phyloP scores from a whole-genome alignment of 2,797 vertebrate species.

The Pelochelys cantorii region DNA sequence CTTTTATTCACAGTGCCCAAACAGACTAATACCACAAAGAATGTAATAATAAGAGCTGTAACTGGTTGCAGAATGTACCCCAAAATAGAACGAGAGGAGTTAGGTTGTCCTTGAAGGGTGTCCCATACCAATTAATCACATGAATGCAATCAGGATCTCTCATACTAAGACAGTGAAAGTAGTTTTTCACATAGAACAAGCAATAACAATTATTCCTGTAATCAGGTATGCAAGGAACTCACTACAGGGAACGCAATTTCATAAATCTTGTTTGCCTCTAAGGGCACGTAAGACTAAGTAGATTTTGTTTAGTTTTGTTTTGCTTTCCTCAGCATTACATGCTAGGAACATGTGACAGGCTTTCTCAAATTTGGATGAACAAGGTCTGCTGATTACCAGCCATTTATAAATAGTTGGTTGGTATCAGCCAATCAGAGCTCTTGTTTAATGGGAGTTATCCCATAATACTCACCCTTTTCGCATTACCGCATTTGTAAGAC shows the following conservation, averaged over 20 bases:
- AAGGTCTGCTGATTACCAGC: conserved; percentile 64
- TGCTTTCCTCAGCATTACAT: conserved; percentile 38
- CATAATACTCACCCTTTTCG: conserved; percentile 47
- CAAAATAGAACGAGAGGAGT: conserved; percentile 56
- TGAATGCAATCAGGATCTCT: conserved; percentile 37
- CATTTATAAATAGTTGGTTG: conserved; percentile 66
- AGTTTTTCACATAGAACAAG: neutral
- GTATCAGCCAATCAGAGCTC: conserved; percentile 64
- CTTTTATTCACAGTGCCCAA: neutral
- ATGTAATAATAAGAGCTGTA: conserved; percentile 37
- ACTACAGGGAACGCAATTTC: neutral
- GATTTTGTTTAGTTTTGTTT: conserved; percentile 46
- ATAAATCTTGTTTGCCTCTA: conserved; percentile 5
- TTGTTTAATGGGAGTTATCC: conserved; percentile 65
- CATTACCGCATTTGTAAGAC: conserved; percentile 45
- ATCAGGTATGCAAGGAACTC: neutral
- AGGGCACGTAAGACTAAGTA: conserved; percentile 32
- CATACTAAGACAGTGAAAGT: conserved; percentile 33
- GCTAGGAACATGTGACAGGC: conserved; percentile 65
- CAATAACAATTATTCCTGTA: conserved; percentile 8
- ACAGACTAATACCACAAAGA: neutral
- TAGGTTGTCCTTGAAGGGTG: conserved; percentile 64
- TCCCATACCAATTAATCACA: conserved; percentile 56
- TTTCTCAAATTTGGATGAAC: conserved; percentile 57
- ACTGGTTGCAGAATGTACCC: conserved; percentile 45